These are phyloP conservation scores for Rhorus exstirpatorius DNA, from an alignment of 2,888 invertebrate species.

Conservation along the genomic window DNA sequence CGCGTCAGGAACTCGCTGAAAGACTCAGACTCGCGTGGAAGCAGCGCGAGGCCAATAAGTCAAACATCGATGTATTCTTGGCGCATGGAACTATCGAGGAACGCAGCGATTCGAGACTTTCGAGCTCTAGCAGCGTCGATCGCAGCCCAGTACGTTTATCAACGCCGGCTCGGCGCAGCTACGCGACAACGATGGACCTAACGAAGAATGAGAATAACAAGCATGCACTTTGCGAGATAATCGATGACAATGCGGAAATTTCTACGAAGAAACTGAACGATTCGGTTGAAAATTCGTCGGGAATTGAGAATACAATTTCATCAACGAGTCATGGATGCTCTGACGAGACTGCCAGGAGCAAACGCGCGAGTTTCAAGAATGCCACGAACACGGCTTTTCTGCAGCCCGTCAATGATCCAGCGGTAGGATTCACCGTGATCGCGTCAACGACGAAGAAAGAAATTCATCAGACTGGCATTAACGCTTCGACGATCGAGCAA, in stretches of 20 bases:
- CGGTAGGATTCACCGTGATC: conserved; percentile 23
- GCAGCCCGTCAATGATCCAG: conserved; percentile 71
- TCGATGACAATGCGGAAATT: neutral
- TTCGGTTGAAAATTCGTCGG: neutral
- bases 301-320: conserved; percentile 16
- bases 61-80: conserved; percentile 89
- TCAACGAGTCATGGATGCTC: conserved; percentile 64
- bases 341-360: conserved; percentile 68
- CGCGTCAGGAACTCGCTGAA: conserved; percentile 87
- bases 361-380: conserved; percentile 81
- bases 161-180: neutral
- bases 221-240: neutral
- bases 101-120: conserved; percentile 80
- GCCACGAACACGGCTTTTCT: conserved; percentile 80
- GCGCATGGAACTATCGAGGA: conserved; percentile 87
- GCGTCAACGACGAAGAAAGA: conserved; percentile 40
- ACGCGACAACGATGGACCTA: conserved; percentile 34
- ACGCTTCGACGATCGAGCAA: conserved; percentile 45
- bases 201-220: conserved; percentile 29
- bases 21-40: conserved; percentile 87
- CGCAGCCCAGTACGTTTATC: conserved; percentile 53
- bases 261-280: neutral
- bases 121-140: conserved; percentile 74
- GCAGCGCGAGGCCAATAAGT: conserved; percentile 86
- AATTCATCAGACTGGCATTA: too few relatives aligned